Percentiles rank a stretch among this genome's conserved stretches.
These are phyloP conservation scores for Ceratosolen solmsi DNA, from an alignment of 1,140 invertebrate genomes.

Conservation along the genomic window DNA sequence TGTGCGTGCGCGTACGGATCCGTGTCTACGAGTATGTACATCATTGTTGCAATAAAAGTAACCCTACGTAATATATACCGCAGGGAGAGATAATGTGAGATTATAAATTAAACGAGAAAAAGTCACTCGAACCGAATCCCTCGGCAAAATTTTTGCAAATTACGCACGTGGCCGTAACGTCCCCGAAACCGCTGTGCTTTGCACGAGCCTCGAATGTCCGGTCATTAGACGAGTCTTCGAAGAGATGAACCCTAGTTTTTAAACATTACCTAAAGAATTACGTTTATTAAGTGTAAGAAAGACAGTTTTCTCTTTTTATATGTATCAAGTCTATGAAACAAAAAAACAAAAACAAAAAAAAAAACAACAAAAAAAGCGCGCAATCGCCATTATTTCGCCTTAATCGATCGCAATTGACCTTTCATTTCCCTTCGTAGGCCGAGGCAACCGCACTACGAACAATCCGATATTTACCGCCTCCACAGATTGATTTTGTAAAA, in stretches of 20 bases:
- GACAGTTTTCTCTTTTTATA: constrained; percentile 8
- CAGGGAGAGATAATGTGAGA: constrained; percentile 35
- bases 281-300: constrained; percentile 42
- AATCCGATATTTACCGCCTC: background rate
- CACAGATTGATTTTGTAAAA: no score
- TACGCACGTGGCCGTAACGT: background rate
- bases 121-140: constrained; percentile 18
- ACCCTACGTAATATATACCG: no score
- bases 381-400: background rate
- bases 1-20: no score
- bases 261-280: constrained; percentile 49
- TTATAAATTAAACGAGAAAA: constrained; percentile 30
- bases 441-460: background rate
- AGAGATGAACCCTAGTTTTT: background rate
- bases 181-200: background rate
- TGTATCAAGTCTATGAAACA: no score
- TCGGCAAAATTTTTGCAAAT: background rate
- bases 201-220: background rate
- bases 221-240: no score
- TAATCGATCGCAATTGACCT: constrained; percentile 9
- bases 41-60: no score
- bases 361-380: no score
- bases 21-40: no score
- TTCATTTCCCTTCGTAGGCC: constrained; percentile 1
- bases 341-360: background rate